Conservation (phyloP, 1,140 invertebrate genomes). For the Pseudomyrmex concolor region DNA sequence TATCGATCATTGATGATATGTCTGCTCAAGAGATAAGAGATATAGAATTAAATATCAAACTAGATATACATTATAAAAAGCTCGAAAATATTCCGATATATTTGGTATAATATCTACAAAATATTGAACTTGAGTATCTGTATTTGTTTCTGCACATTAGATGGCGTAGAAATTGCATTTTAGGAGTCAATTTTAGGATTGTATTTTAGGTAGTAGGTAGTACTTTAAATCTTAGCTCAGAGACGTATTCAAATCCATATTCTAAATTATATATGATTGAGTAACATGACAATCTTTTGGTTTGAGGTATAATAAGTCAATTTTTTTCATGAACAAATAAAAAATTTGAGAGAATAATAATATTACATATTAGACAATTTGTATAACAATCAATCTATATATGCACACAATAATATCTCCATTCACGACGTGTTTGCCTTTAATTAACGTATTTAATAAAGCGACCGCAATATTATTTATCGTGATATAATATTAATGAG, state of each 20-base stretch:
- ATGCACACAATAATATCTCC: conserved; percentile 30
- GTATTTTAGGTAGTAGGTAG: no score
- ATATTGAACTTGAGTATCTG: not conserved
- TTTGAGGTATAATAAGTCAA: not conserved
- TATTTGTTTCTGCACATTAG: not conserved
- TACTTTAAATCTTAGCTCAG: not conserved
- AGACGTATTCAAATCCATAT: not conserved
- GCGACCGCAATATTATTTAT: conserved; percentile 33
- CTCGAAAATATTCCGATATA: not conserved
- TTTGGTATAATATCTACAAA: not conserved
- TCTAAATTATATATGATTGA: not conserved
- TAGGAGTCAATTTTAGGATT: no score
- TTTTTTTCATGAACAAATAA: not conserved
- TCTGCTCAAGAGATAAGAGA: conserved; percentile 10
- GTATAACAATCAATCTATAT: not conserved
- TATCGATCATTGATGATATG: not conserved
- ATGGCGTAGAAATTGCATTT: conserved; percentile 10
- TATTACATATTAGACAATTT: conserved; percentile 15
- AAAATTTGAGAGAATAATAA: not conserved
- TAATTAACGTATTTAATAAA: conserved; percentile 54
- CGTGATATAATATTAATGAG: conserved; percentile 46
- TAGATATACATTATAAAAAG: not conserved
- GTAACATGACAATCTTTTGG: no score
- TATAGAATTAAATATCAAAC: not conserved
- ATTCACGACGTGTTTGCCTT: conserved; percentile 29